Percentiles rank a stretch among this genome's conserved stretches.
These are phyloP conservation scores for Halictus quadricinctus DNA, from an alignment of 2,888 invertebrate genomes.

Conservation along the genomic window DNA sequence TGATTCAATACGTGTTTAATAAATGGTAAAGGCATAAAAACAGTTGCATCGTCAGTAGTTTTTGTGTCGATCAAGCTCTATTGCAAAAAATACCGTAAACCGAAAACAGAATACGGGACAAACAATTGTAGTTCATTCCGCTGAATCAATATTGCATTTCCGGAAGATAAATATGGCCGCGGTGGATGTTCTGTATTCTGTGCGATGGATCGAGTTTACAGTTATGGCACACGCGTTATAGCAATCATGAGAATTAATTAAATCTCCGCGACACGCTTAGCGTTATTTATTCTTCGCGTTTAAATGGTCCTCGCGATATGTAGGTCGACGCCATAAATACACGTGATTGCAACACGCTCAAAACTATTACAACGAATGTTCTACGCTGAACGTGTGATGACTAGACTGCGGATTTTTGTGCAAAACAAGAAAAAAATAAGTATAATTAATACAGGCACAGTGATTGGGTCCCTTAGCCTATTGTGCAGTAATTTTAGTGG, in stretches of 20 bases:
- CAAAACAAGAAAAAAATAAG: neutral
- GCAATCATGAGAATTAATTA: constrained; percentile 43
- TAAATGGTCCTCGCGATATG: constrained; percentile 16
- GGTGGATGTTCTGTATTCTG: constrained; percentile 18
- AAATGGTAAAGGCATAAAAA: neutral
- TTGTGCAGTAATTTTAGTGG: neutral
- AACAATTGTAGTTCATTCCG: constrained; percentile 30
- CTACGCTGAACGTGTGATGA: neutral
- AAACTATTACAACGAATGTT: neutral
- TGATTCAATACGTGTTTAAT: neutral
- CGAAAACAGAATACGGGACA: constrained; percentile 13
- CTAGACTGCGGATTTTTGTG: neutral
- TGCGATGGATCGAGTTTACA: constrained; percentile 39
- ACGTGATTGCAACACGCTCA: neutral
- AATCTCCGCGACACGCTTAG: constrained; percentile 18
- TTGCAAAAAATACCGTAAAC: neutral
- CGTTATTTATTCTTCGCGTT: constrained; percentile 41
- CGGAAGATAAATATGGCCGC: constrained; percentile 31
- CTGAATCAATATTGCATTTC: constrained; percentile 48
- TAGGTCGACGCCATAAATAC: constrained; percentile 17
- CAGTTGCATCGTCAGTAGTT: neutral
- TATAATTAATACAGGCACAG: too few relatives aligned
- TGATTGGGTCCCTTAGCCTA: too few relatives aligned
- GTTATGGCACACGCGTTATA: constrained; percentile 35
- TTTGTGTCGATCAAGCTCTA: neutral